These are phyloP conservation scores for Molanna angustata DNA, from an alignment of 2,888 invertebrate genomes.

Conservation along the genomic window DNA sequence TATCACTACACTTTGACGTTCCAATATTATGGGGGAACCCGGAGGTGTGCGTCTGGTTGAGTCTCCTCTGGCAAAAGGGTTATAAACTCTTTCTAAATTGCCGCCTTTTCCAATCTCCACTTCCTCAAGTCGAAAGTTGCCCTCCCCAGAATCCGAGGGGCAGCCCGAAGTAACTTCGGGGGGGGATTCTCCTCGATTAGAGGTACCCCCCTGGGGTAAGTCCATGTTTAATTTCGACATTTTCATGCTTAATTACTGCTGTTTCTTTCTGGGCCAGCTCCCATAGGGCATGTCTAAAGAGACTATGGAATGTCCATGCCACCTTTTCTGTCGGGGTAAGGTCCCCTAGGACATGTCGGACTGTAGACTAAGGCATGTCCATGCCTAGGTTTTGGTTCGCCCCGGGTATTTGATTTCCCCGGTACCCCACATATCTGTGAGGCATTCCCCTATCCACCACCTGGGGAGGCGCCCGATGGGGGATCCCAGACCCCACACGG, in stretches of 20 bases:
- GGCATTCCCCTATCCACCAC: slow-evolving; percentile 4
- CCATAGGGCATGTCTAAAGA: neutral
- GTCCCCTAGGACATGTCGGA: neutral
- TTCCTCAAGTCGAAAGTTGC: neutral
- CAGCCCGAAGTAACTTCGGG: neutral
- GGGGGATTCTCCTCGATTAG: neutral
- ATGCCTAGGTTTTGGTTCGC: slow-evolving; percentile 7
- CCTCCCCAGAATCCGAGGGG: slow-evolving; percentile 7
- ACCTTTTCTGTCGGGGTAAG: neutral
- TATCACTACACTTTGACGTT: no score
- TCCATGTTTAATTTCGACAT: slow-evolving; percentile 1
- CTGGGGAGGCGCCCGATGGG: slow-evolving; percentile 5
- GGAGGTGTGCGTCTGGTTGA: no score
- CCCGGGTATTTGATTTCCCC: slow-evolving; percentile 2
- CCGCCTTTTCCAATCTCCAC: neutral
- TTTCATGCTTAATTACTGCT: neutral
- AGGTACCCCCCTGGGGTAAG: slow-evolving; percentile 5
- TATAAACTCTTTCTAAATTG: neutral
- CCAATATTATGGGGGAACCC: no score
- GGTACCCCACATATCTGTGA: slow-evolving; percentile 1
- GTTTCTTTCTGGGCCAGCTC: slow-evolving; percentile 1
- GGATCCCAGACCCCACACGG: slow-evolving; percentile 3
- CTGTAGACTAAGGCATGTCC: neutral
- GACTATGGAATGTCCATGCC: neutral
- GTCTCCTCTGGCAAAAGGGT: no score